Evolutionary conservation across 2,888 invertebrate genomes (phyloP).

Genomic region (Microctonus hyperodae): DNA sequence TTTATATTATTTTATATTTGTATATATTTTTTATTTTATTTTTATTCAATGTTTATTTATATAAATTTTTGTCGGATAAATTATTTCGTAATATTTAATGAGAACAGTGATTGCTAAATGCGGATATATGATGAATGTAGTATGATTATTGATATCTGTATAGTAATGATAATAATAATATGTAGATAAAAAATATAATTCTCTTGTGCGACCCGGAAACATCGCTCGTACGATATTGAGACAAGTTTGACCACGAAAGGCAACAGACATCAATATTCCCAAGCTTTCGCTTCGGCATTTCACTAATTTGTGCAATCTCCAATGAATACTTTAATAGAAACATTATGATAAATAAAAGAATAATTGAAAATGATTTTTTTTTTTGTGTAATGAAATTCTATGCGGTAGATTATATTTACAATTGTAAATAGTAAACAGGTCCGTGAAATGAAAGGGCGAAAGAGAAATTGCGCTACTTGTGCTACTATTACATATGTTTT

Average conservation of each 20-base stretch:
- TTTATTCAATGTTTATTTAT: background rate
- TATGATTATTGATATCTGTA: background rate
- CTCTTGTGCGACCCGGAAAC: background rate
- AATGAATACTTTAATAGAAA: no score
- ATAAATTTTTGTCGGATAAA: background rate
- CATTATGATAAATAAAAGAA: background rate
- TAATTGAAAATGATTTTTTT: no score
- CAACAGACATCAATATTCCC: background rate
- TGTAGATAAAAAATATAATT: no score
- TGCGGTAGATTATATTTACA: background rate
- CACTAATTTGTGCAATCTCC: background rate
- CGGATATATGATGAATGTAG: background rate
- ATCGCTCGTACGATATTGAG: background rate
- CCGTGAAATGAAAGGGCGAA: background rate
- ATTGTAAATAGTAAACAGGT: background rate
- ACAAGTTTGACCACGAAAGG: background rate
- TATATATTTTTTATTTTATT: background rate
- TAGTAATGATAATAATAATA: background rate
- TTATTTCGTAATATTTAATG: background rate
- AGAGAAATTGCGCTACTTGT: background rate
- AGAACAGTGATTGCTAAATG: conserved; percentile 1
- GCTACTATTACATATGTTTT: background rate
- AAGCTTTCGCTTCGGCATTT: background rate
- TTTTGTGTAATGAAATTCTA: background rate
- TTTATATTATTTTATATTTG: background rate